These are phyloP conservation scores for Xenus cinereus DNA, from an alignment of 2,113 vertebrate species.

Conservation along the genomic window DNA sequence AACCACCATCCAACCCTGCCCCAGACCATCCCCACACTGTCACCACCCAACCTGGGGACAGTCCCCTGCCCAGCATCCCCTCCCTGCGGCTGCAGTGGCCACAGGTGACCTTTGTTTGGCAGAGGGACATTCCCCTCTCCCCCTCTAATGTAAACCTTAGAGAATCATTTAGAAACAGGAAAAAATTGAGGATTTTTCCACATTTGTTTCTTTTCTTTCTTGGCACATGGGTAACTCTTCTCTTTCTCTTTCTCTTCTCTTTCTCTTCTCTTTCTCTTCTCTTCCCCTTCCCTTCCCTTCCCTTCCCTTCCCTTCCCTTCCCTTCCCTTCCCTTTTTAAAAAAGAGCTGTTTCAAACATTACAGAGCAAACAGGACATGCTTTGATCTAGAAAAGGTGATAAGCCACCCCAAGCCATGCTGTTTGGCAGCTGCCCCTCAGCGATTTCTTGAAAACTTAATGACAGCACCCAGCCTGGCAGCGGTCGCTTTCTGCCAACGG, in stretches of 20 bases:
- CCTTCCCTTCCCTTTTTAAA: too few relatives aligned
- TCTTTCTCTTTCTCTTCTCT: background rate
- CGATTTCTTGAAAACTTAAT: background rate
- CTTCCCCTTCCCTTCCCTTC: too few relatives aligned
- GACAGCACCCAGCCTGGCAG: background rate
- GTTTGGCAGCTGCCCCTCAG: background rate
- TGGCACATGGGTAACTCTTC: background rate
- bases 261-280: too few relatives aligned
- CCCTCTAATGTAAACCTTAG: background rate
- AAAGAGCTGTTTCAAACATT: background rate
- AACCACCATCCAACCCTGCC: background rate
- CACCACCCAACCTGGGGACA: background rate
- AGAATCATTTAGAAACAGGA: background rate
- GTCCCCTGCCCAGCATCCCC: background rate
- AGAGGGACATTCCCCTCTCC: background rate
- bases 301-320: too few relatives aligned
- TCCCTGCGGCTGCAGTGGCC: background rate
- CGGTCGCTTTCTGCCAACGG: accelerated
- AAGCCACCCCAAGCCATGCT: background rate
- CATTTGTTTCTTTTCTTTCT: background rate
- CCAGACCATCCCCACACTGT: background rate
- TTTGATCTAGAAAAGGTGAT: background rate
- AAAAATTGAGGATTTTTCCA: background rate
- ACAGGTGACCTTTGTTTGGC: background rate
- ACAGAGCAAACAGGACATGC: background rate